Evolutionary conservation across 64 coral and sea anemone genomes (phyloP).

Genomic region (Dendronephthya gigantea): DNA sequence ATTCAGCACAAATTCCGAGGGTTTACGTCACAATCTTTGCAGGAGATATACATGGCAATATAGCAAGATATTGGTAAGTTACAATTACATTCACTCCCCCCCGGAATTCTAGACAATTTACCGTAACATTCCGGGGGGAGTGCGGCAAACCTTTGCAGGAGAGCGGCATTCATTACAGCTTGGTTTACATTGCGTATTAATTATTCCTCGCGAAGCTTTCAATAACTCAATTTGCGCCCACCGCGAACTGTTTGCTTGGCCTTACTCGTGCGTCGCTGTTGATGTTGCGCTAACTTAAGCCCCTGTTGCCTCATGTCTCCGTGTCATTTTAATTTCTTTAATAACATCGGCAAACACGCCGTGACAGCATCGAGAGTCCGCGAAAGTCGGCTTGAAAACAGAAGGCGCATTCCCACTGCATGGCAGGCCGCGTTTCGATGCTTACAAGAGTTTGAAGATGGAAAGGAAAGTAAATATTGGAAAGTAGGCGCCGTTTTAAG

Average conservation of each 20-base stretch:
- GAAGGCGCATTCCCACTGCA: neutral
- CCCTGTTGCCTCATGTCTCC: neutral
- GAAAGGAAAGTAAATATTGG: neutral
- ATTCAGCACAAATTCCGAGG: no score
- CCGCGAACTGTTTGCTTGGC: neutral
- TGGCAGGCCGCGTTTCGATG: neutral
- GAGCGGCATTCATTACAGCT: neutral
- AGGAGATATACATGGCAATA: no score
- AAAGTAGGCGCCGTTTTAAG: neutral
- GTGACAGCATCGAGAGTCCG: neutral
- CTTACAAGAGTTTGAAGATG: neutral
- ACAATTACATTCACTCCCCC: no score
- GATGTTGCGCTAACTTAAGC: neutral
- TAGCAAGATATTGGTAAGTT: no score
- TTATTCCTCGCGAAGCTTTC: neutral
- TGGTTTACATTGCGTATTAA: neutral
- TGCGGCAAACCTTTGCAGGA: neutral
- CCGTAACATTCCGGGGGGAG: neutral
- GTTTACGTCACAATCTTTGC: no score
- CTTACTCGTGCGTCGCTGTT: neutral
- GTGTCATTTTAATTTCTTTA: neutral
- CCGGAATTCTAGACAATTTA: neutral
- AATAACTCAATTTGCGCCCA: conserved; percentile 13
- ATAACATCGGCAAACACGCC: neutral
- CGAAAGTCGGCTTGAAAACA: neutral